Conservation (phyloP, 2,888 invertebrate genomes). For the Drosophila meridionalis region DNA sequence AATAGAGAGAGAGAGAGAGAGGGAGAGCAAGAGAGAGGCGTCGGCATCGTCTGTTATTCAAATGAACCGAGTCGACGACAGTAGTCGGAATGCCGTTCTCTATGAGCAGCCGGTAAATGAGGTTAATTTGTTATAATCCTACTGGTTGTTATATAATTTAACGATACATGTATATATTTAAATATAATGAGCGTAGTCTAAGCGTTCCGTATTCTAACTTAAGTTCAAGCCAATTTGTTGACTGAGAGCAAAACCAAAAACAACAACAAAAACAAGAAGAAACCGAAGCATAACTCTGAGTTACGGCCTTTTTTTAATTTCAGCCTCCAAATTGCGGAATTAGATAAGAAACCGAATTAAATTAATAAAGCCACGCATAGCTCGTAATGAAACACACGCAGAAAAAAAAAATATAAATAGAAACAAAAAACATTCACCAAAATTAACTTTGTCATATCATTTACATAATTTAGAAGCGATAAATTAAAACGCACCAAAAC, state of each 20-base stretch:
- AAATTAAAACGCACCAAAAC: conserved; percentile 67
- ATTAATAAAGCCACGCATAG: conserved; percentile 40
- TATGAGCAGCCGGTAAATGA: conserved; percentile 49
- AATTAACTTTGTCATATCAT: conserved; percentile 70
- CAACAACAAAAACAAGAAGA: not conserved
- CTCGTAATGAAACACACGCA: conserved; percentile 30
- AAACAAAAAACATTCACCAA: conserved; percentile 68
- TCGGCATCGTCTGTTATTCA: conserved; percentile 70
- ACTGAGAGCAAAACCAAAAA: conserved; percentile 2
- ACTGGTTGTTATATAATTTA: conserved; percentile 67
- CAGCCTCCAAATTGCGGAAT: conserved; percentile 45
- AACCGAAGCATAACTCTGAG: conserved; percentile 39
- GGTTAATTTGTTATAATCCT: conserved; percentile 70
- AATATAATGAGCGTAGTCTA: conserved; percentile 37
- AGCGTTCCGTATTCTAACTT: conserved; percentile 56
- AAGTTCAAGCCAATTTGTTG: conserved; percentile 53
- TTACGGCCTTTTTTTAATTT: conserved; percentile 47
- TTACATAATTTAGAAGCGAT: conserved; percentile 77
- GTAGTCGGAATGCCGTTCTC: conserved; percentile 63
- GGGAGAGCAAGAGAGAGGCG: not conserved
- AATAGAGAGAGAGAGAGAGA: too few species aligned
- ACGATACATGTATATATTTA: conserved; percentile 57
- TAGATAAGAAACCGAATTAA: conserved; percentile 36
- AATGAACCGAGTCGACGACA: conserved; percentile 50
- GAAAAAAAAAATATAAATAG: conserved; percentile 25